These are phyloP conservation scores for Didymodactylos carnosus DNA, from an alignment of 2,888 invertebrate genomes.

Conservation along the genomic window DNA sequence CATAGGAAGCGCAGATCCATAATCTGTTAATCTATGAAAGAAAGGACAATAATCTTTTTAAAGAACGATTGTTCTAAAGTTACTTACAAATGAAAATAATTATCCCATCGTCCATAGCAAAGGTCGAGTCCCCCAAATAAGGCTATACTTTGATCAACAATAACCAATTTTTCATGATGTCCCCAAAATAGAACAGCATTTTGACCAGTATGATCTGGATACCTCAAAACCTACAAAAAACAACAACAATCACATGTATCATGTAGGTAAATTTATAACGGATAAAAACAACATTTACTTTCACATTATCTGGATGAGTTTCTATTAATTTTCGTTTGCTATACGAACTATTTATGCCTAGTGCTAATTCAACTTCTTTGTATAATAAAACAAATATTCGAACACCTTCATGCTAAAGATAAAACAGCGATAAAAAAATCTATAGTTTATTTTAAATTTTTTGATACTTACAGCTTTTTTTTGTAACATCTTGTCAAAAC, in stretches of 20 bases:
- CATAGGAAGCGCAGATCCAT: slow-evolving; percentile 42
- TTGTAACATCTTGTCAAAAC: slow-evolving; percentile 12
- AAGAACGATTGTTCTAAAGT: too few species aligned
- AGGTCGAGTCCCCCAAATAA: slow-evolving; percentile 85
- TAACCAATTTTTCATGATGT: slow-evolving; percentile 90
- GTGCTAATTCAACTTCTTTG: slow-evolving; percentile 85
- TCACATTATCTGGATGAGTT: slow-evolving; percentile 40
- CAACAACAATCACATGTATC: too few species aligned
- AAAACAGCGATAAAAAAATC: not conserved
- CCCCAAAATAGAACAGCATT: slow-evolving; percentile 66
- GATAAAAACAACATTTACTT: too few species aligned
- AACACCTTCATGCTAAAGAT: slow-evolving; percentile 53
- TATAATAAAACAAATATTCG: slow-evolving; percentile 75
- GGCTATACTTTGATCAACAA: slow-evolving; percentile 76
- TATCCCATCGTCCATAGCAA: slow-evolving; percentile 96
- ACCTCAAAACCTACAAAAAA: too few species aligned
- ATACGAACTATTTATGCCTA: slow-evolving; percentile 84
- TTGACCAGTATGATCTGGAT: slow-evolving; percentile 85
- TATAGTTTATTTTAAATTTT: not conserved
- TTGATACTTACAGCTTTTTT: slow-evolving; percentile 4
- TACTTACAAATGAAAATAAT: slow-evolving; percentile 54
- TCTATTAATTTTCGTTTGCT: slow-evolving; percentile 63
- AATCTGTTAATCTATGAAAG: slow-evolving; percentile 53
- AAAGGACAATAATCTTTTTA: too few species aligned
- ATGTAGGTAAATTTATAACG: too few species aligned